These are phyloP conservation scores for Apamea sordens DNA, from an alignment of 2,888 invertebrate species.

Conservation along the genomic window DNA sequence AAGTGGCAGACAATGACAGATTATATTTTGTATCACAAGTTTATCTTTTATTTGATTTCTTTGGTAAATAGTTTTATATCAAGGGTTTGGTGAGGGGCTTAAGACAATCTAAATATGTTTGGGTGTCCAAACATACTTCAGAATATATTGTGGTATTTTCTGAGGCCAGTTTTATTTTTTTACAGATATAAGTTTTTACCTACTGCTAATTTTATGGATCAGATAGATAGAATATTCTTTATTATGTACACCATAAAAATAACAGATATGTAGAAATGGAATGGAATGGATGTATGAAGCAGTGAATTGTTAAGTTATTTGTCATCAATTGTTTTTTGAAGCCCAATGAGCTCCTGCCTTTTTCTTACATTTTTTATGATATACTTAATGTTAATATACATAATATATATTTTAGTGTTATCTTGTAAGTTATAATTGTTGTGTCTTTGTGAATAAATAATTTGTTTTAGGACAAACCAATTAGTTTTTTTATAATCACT, in stretches of 20 bases:
- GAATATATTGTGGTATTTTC: not conserved
- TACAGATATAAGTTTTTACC: not conserved
- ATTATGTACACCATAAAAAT: too few relatives aligned
- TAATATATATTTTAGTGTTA: too few relatives aligned
- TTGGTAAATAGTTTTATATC: not conserved
- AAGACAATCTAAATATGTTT: not conserved
- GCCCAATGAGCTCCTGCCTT: too few relatives aligned
- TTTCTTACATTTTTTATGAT: too few relatives aligned
- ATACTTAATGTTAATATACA: too few relatives aligned
- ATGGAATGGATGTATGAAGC: too few relatives aligned
- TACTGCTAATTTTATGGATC: not conserved
- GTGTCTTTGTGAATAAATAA: too few relatives aligned
- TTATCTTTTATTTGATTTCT: conserved; percentile 14
- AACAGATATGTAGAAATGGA: too few relatives aligned
- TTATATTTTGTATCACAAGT: conserved; percentile 29
- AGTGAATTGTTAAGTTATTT: not conserved
- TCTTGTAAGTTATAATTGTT: too few relatives aligned
- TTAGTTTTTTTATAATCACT: not conserved
- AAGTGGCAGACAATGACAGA: conserved; percentile 58
- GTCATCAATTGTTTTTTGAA: not conserved
- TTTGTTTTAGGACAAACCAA: not conserved
- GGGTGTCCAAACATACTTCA: not conserved
- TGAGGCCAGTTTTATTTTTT: not conserved
- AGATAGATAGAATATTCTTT: not conserved
- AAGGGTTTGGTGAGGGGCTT: not conserved